Base-by-base conservation (phyloP, 2,888 invertebrate species). In the Cephus spinipes region DNA sequence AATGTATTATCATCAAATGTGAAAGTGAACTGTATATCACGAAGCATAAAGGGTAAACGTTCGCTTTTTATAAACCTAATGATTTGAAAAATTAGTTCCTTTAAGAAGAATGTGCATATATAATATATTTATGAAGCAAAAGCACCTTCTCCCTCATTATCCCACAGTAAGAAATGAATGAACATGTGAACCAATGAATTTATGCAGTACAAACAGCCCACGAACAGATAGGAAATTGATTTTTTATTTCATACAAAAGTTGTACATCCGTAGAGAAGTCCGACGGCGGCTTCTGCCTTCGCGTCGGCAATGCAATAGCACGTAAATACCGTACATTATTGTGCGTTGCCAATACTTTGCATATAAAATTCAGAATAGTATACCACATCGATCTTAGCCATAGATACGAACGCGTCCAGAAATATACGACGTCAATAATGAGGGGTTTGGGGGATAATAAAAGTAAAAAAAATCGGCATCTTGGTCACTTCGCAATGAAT, bases 181-280 rank as follows among this genome's bases (percentile, higher is more conserved):
- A 73, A 73, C 12, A 4, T 3, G 15, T 1, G n/a, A 23, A 34
- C 35, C 12, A 34, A 35, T 73, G 1, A 30, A 73, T 23, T 12
- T 40, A 55, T 68, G 9, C 32, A 73, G 55, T 77, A 75, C 4
- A 68, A 75, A 68, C 68, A 55, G 36, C 68, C 15, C 23, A 15
- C 55, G 9, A 55, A 55, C 55, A 55, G 82, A 78, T 85, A 85
- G 73, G 83, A 85, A 85, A 86, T 81, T 80, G 84, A 78, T 84
- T 85, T 82, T 87, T 87, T 87, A 87, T 87, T 86, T 81, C 80
- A 83, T 87, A 84, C 83, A 82, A 86, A 86, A 85, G 80, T 85
- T 86, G 84, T 85, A 84, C 85, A 84, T 85, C 79, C 78, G 82
- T 85, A 55, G 55, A 55, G 55, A 55, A 71, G n/a, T 69, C 75